Conservation (phyloP, 1,140 invertebrate species). For the Drosophila chauvacae region DNA sequence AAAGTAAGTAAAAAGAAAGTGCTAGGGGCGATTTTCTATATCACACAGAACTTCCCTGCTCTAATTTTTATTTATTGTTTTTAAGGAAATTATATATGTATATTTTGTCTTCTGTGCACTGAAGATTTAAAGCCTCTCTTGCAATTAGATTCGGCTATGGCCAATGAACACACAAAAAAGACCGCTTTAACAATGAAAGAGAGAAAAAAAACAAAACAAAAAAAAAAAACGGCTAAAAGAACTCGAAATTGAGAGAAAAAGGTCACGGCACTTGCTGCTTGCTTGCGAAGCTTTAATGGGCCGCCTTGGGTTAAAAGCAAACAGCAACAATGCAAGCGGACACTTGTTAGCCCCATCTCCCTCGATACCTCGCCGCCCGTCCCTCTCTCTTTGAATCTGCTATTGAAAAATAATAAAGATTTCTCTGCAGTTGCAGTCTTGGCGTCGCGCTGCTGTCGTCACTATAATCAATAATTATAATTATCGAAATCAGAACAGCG, state of each 20-base stretch:
- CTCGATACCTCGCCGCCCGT: not conserved
- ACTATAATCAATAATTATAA: conserved; percentile 39
- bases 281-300: conserved; percentile 65
- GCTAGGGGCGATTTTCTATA: no score
- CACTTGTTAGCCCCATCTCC: conserved; percentile 24
- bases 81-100: not conserved
- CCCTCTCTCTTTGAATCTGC: not conserved
- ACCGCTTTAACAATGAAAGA: conserved; percentile 23
- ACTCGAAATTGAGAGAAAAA: conserved; percentile 74
- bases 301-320: conserved; percentile 61
- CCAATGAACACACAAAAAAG: conserved; percentile 37
- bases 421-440: conserved; percentile 53
- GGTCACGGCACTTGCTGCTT: conserved; percentile 76
- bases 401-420: conserved; percentile 55
- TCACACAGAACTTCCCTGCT: no score
- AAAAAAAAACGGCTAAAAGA: conserved; percentile 44
- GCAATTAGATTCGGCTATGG: conserved; percentile 69
- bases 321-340: conserved; percentile 37
- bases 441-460: conserved; percentile 14
- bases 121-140: conserved; percentile 54
- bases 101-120: conserved; percentile 22
- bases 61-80: no score
- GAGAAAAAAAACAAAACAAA: conserved; percentile 17
- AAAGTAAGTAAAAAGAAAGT: no score
- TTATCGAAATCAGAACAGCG: conserved; percentile 39